Base-by-base conservation (phyloP, 2,113 vertebrate genomes). In the Trinectes maculatus region DNA sequence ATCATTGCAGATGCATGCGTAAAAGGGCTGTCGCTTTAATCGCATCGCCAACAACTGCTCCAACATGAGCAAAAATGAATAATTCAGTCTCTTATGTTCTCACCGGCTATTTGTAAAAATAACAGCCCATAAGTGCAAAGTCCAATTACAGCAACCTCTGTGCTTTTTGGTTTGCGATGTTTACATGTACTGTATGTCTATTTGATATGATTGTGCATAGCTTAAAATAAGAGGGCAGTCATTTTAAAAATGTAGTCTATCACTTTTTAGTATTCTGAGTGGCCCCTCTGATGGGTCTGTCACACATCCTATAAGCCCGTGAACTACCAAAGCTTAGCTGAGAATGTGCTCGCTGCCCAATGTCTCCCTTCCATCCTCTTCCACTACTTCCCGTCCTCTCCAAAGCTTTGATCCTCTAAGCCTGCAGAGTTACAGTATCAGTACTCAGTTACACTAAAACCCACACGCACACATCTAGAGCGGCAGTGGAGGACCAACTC, bases 361-460 rank as follows among this genome's bases (percentile, higher is more conserved):
- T 82, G 75, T 76, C 74, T 79, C 47, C 36, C 67, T 74, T 82
- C 84, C 84, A 77, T 76, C 80, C 60, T 78, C 60, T 65, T 81
- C 71, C 78, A 77, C 43, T 76, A 68, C 74, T 52, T 81, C 64
- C 71, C 67, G 46, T 79, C 76, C 78, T 83, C 71, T 80, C 84
- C 64, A 74, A 83, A 84, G 89, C 84, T 84, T 84, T 85, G 87
- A 89, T 90, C 85, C 75, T 76, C 80, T 90, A 87, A 89, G 85
- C 87, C 78, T 65, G 77, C 53, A 77, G 72, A 83, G 89, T 82
- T 85, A 85, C 79, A 80, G 83, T 87, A 84, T 84, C 83, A 85
- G 79, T 85, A 55, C 49, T 74, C 79, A 42, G 84, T 76, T 83
- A 81, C 80, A 77, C 78, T 85, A 86, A 87, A 83, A 82, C 79